phyloP scores from a whole-genome alignment of 2,113 vertebrate species.

The Oryzias melastigma region DNA sequence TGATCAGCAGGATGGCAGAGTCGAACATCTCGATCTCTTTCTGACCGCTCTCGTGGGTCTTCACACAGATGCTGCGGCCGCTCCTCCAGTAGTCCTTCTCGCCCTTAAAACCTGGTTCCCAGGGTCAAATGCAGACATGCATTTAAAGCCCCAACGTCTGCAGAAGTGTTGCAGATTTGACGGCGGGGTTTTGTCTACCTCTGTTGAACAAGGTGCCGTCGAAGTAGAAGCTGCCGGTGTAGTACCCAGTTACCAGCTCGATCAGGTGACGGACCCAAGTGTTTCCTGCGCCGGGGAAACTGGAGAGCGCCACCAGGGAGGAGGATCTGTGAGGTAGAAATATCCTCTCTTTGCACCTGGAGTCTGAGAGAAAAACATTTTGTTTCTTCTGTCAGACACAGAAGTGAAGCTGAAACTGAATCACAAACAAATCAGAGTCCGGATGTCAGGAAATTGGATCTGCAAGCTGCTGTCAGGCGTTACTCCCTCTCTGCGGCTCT shows the following conservation, averaged over 20 bases:
- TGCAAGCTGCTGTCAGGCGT: conserved; percentile 23
- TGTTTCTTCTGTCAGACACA: not conserved
- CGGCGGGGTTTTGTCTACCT: conserved; percentile 71
- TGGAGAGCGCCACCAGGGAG: conserved; percentile 88
- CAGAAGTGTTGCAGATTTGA: not conserved
- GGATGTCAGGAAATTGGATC: conserved; percentile 2
- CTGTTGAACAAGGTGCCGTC: conserved; percentile 94
- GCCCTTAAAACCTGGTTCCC: conserved; percentile 89
- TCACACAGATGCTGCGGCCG: conserved; percentile 92
- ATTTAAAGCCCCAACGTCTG: conserved; percentile 5
- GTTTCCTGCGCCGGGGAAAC: conserved; percentile 95
- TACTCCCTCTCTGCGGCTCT: conserved; percentile 2
- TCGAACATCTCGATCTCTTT: conserved; percentile 95
- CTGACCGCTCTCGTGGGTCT: conserved; percentile 94
- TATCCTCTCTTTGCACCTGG: conserved; percentile 88
- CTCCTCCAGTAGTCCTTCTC: conserved; percentile 99
- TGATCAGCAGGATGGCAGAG: conserved; percentile 89
- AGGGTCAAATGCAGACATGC: conserved; percentile 21
- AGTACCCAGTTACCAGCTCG: conserved; percentile 92
- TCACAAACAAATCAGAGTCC: conserved; percentile 5
- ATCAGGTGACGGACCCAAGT: conserved; percentile 95
- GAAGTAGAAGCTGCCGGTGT: conserved; percentile 97
- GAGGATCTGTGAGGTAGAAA: conserved; percentile 88
- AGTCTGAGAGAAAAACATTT: conserved; percentile 75
- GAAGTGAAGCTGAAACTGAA: not conserved